Base-by-base conservation (phyloP, 2,797 vertebrate species). In the Coregonus sp. region DNA sequence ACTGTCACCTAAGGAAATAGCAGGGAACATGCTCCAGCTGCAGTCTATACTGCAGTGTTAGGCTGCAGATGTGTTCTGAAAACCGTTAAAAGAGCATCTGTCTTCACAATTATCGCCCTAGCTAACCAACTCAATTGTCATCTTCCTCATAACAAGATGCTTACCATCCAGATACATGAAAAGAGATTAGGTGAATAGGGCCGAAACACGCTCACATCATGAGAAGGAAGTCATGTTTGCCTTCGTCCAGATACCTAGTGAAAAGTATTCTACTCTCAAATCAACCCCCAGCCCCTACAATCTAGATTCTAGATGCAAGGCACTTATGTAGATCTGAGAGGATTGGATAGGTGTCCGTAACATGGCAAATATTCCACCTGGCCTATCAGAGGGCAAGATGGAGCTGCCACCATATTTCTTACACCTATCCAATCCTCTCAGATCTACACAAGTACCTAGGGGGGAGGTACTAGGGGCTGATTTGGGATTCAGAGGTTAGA, bases 71-170 rank as follows among this genome's bases (percentile, higher is more conserved):
- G 85, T 85, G 82, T 76, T 73, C 68, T 51, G 35, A 75, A 78
- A 86, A 81, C 78, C 69, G 81, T 85, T 84, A 88, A 89, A 80
- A 18, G 75, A 84, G 74, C 84, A 82, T 82, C 82, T 85, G 82
- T 85, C 82, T 83, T 75, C 77, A 82, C 76, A 84, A 81, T 84
- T 80, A 82, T 47, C 80, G 70, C 82, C 70, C 35, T 85, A 76
- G 59, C 85, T 84, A 70, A 77, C 82, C 84, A 78, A 85, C 87
- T 82, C 77, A 69, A 9, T 70, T 73, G 70, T 66, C 72, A 18
- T 70, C 25, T n/a, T 29, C 56, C 69, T 75, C 56, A 76, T 67
- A 75, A 16, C 76, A 54, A 54, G 37, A 59, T 79, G 69, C 81
- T 86, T 84, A 81, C 16, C n/a, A 68, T 14, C 16, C 11, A n/a